These are phyloP conservation scores for Rhodophaea formosa DNA, from an alignment of 2,888 invertebrate species.

Conservation along the genomic window DNA sequence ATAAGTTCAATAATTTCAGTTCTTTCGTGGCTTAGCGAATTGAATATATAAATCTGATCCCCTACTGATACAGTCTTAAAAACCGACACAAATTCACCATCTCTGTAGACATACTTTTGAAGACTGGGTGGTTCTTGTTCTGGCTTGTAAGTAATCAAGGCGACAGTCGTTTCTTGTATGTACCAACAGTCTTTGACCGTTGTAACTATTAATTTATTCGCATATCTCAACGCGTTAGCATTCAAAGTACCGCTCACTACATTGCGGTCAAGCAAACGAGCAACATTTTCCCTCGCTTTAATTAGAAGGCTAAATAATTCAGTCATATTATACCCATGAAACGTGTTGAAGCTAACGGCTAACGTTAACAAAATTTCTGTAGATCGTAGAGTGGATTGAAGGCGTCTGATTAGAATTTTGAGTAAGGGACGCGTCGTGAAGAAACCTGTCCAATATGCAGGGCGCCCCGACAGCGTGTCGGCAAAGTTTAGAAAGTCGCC, in stretches of 20 bases:
- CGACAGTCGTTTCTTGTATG: slow-evolving; percentile 61
- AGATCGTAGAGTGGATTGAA: slow-evolving; percentile 89
- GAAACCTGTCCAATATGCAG: slow-evolving; percentile 98
- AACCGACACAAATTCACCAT: slow-evolving; percentile 62
- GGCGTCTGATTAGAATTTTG: slow-evolving; percentile 90
- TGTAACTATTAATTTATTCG: slow-evolving; percentile 83
- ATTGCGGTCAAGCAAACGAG: slow-evolving; percentile 96
- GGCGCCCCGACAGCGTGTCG: slow-evolving; percentile 90
- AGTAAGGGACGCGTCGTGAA: slow-evolving; percentile 93
- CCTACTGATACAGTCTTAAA: slow-evolving; percentile 77
- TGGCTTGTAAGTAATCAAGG: slow-evolving; percentile 86
- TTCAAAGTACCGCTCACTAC: slow-evolving; percentile 97
- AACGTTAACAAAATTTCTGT: slow-evolving; percentile 93
- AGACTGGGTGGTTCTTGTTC: slow-evolving; percentile 84
- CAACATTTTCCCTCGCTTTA: slow-evolving; percentile 88
- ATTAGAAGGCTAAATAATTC: slow-evolving; percentile 73
- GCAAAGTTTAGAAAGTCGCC: slow-evolving; percentile 98
- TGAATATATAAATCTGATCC: slow-evolving; percentile 88
- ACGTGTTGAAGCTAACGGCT: slow-evolving; percentile 84
- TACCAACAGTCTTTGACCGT: slow-evolving; percentile 66
- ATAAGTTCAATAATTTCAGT: slow-evolving; percentile 89
- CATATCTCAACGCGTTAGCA: slow-evolving; percentile 90
- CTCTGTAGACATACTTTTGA: slow-evolving; percentile 63
- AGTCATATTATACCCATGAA: slow-evolving; percentile 77
- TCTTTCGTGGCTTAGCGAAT: slow-evolving; percentile 89